Conservation (phyloP, 2,888 invertebrate species). For the Anthrax anthrax region DNA sequence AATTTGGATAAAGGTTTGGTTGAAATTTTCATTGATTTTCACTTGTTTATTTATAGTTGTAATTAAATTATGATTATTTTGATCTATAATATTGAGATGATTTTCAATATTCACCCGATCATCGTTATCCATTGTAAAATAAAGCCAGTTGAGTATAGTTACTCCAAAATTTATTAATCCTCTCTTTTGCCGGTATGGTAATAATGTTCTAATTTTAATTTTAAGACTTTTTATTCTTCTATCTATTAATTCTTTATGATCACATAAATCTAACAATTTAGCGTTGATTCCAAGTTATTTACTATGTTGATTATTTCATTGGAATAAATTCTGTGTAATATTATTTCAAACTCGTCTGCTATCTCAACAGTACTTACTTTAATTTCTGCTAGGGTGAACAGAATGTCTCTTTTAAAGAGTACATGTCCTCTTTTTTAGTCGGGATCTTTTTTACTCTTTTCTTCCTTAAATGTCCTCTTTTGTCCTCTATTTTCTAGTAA, state of each 20-base stretch:
- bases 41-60: too few relatives aligned
- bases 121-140: slow-evolving; percentile 10
- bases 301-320: slow-evolving; percentile 8
- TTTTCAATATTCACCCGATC: too few relatives aligned
- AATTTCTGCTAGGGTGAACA: too few relatives aligned
- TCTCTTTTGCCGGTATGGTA: slow-evolving; percentile 7
- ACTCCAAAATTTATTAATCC: slow-evolving; percentile 9
- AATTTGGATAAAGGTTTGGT: not conserved
- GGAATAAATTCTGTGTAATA: slow-evolving; percentile 9
- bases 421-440: too few relatives aligned
- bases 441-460: too few relatives aligned
- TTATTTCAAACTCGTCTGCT: not conserved
- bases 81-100: too few relatives aligned
- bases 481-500: too few relatives aligned
- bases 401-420: too few relatives aligned
- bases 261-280: not conserved
- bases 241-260: not conserved
- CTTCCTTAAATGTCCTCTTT: too few relatives aligned
- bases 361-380: not conserved
- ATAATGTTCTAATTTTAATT: slow-evolving; percentile 3
- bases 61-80: too few relatives aligned
- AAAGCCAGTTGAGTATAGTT: slow-evolving; percentile 8
- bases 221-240: not conserved
- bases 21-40: too few relatives aligned
- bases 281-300: slow-evolving; percentile 4